Conservation (phyloP, 2,113 vertebrate species). For the Tragelaphus strepsiceros region DNA sequence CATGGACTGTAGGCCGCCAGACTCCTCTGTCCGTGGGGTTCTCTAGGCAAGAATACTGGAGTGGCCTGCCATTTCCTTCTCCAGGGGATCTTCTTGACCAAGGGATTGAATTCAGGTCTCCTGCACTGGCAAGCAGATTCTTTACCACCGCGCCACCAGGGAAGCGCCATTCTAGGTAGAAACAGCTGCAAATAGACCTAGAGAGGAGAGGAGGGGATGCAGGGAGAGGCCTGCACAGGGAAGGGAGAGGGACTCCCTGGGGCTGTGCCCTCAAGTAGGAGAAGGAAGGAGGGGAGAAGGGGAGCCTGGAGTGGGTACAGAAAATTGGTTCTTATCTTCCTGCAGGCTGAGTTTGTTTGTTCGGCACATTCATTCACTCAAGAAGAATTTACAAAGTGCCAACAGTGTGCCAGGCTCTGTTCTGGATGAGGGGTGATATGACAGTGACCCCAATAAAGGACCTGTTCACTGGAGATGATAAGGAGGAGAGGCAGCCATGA, state of each 20-base stretch:
- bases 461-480: not conserved
- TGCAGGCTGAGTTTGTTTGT: not conserved
- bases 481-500: not conserved
- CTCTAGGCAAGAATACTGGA: not conserved
- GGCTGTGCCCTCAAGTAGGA: not conserved
- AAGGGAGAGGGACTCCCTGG: not conserved
- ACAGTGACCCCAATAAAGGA: not conserved
- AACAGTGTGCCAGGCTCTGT: not conserved
- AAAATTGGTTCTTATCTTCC: not conserved
- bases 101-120: not conserved
- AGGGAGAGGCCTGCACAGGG: not conserved
- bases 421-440: not conserved
- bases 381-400: not conserved
- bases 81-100: not conserved
- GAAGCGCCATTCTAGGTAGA: not conserved
- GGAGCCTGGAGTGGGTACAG: not conserved
- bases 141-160: not conserved
- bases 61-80: not conserved
- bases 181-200: not conserved
- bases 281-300: not conserved
- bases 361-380: not conserved
- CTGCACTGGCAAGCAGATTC: not conserved
- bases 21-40: not conserved
- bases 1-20: not conserved
- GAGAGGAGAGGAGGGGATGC: not conserved